Evolutionary conservation across 2,113 vertebrate genomes (phyloP), one percentile per base, ranked within the genome.

Genomic region (Anarrhichthys ocellatus): DNA sequence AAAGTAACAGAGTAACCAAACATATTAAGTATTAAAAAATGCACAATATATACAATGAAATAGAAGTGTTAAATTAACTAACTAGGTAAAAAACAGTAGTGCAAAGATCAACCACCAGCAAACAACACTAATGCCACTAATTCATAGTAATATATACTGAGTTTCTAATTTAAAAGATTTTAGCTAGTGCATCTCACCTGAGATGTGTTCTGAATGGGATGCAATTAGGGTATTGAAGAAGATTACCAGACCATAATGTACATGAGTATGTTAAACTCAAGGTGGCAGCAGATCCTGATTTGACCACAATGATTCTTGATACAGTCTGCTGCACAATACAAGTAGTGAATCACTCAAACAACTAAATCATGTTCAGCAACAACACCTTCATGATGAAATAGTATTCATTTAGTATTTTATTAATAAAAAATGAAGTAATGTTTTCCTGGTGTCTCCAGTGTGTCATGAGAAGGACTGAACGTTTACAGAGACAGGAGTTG

Each of bases 261-360:
- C 24, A 63, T 81, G 9, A 15, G 9, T 0, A 50, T 54, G 29
- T 74, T 27, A n/a, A 78, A 62, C 84, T 71, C 44, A 50, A 72
- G 86, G 2, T 46, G 77, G 74, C 67, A 87, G 80, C 66, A 88
- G 44, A 32, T 73, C 40, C 3, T n/a, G 5, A 2, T 66, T 52
- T 66, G 42, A 80, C 17, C 8, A 56, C 24, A 59, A 8, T 24
- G 40, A 20, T 9, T 17, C 6, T 9, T 5, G 14, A 62, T 14
- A 9, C 46, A 20, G 42, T 18, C 29, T 52, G 32, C 20, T 38
- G 13, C 17, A 24, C 42, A 46, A 5, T 15, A 52, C 24, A 10
- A 24, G 8, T 11, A 20, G 14, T 7, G 22, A 20, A 54, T 1
- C 18, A 64, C 62, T 63, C 14, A 32, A 18, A 32, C 6, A 0